These are phyloP conservation scores for Rhynchopsitta pachyrhyncha DNA, from an alignment of 2,113 vertebrate genomes.

Conservation along the genomic window DNA sequence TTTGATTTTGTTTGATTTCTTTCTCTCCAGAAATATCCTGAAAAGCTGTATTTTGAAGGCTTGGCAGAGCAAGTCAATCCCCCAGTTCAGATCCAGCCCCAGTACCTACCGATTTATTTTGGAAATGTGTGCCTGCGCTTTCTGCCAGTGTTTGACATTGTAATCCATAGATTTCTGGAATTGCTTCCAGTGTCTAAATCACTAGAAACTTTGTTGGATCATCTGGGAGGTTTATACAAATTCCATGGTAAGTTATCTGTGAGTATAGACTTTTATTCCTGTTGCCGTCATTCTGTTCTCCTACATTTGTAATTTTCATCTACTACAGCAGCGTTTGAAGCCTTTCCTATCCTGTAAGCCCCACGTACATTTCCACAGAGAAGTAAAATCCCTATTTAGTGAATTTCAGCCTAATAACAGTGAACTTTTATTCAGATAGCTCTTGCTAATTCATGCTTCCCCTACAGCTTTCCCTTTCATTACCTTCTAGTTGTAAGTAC, in stretches of 20 bases:
- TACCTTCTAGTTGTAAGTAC: background rate
- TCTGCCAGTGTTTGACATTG: slow-evolving; percentile 97
- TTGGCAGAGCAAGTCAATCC: slow-evolving; percentile 96
- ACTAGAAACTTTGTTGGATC: slow-evolving; percentile 93
- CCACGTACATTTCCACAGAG: background rate
- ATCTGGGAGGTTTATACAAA: slow-evolving; percentile 96
- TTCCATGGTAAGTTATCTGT: slow-evolving; percentile 87
- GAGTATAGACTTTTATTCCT: background rate
- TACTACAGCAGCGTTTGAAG: background rate
- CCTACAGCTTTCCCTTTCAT: background rate
- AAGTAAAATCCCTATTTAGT: background rate
- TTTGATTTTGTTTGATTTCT: background rate
- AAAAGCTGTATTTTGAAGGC: slow-evolving; percentile 98
- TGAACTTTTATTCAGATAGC: background rate
- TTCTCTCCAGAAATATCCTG: slow-evolving; percentile 91
- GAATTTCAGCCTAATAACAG: background rate
- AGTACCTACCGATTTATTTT: slow-evolving; percentile 98
- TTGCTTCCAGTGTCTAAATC: slow-evolving; percentile 97
- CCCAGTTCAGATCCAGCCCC: slow-evolving; percentile 91
- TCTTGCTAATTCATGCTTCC: background rate
- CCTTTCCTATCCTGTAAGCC: background rate
- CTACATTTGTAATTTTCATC: background rate
- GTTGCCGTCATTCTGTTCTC: background rate
- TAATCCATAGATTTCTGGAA: slow-evolving; percentile 98
- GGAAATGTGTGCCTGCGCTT: slow-evolving; percentile 98